A percentile compares a stretch with the other conserved stretches of the same genome.
These are phyloP conservation scores for Euzetes globulus DNA, from an alignment of 2,888 invertebrate species.

Conservation along the genomic window DNA sequence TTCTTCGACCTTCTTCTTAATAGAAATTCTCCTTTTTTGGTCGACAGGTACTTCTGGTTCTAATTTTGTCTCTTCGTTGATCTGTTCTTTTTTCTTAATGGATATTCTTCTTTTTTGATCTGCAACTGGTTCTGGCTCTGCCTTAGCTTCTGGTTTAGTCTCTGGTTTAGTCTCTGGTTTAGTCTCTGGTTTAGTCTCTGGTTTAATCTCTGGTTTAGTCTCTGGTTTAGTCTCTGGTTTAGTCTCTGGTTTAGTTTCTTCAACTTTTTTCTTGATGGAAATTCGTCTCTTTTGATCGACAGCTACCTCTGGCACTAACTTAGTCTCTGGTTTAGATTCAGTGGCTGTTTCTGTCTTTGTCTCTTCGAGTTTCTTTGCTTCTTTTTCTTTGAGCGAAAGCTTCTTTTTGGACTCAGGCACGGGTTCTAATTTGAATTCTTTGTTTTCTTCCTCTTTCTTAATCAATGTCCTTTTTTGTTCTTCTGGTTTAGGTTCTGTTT, in stretches of 20 bases:
- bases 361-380: no score
- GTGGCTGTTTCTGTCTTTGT: not conserved
- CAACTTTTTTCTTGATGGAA: constrained; percentile 28
- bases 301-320: not conserved
- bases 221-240: not conserved
- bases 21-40: not conserved
- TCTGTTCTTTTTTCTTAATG: constrained; percentile 33
- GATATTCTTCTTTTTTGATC: not conserved
- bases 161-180: constrained; percentile 3
- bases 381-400: no score
- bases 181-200: not conserved
- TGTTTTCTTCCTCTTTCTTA: constrained; percentile 20
- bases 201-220: no score
- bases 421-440: not conserved
- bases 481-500: constrained; percentile 42
- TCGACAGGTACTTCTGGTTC: not conserved
- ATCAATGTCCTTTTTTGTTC: constrained; percentile 20
- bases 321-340: not conserved
- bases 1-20: not conserved
- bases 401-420: no score
- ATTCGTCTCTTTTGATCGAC: not conserved
- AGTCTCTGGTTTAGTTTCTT: constrained; percentile 19
- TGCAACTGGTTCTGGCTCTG: constrained; percentile 12
- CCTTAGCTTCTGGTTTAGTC: not conserved
- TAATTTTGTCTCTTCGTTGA: not conserved